phyloP scores from a whole-genome alignment of 2,797 vertebrate species.

The Cirrhinus molitorella region DNA sequence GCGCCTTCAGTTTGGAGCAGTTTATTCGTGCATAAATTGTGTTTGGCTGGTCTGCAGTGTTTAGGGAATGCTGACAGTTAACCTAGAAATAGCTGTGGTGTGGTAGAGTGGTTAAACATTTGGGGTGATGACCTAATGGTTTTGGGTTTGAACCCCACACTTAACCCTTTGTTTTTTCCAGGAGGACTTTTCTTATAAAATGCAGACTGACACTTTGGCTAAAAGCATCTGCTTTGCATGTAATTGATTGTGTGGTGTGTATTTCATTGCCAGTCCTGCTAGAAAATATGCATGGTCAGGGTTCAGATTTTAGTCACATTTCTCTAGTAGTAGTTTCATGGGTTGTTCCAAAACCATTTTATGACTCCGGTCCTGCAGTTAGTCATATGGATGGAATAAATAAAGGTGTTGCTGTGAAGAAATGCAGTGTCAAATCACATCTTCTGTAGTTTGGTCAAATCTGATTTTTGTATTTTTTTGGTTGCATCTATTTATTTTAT shows the following conservation, averaged over 20 bases:
- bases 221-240: conserved; percentile 5
- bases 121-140: conserved; percentile 2
- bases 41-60: background rate
- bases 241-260: background rate
- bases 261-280: background rate
- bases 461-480: too few relatives aligned
- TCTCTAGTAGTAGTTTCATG: background rate
- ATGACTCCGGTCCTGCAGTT: background rate
- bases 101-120: background rate
- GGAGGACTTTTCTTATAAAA: background rate
- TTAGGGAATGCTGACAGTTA: background rate
- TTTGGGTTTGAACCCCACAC: conserved; percentile 4
- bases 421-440: too few relatives aligned
- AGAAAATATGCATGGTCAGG: background rate
- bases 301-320: conserved; percentile 2
- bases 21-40: conserved; percentile 45
- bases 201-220: background rate
- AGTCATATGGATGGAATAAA: conserved; percentile 18
- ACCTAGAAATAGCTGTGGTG: background rate
- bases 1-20: background rate
- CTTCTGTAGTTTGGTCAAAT: too few relatives aligned
- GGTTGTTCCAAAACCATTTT: background rate
- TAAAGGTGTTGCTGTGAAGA: background rate
- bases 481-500: too few relatives aligned
- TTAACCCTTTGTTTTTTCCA: background rate